phyloP scores from a whole-genome alignment of 1,140 invertebrate species.

The Anadara kagoshimensis region DNA sequence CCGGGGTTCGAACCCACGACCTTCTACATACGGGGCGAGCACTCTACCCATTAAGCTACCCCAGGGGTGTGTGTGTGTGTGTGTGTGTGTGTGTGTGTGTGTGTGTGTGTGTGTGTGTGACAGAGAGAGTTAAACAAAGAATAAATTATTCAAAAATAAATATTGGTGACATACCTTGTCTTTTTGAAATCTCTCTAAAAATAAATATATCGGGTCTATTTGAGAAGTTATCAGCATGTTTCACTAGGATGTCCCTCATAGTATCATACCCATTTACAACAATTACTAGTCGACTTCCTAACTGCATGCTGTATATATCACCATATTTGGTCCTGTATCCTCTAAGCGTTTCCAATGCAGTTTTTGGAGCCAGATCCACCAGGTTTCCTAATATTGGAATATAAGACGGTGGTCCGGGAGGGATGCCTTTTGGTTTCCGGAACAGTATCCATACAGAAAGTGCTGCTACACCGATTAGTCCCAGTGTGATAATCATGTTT shows the following conservation, averaged over 20 bases:
- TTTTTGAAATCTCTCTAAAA: no score
- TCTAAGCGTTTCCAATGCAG: slow-evolving; percentile 11
- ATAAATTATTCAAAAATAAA: no score
- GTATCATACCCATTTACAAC: slow-evolving; percentile 40
- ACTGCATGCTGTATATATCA: slow-evolving; percentile 40
- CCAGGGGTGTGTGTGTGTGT: no score
- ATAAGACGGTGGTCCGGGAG: neutral
- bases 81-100: no score
- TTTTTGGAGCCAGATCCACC: neutral
- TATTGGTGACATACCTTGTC: no score
- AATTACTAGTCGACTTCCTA: slow-evolving; percentile 33
- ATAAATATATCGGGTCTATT: slow-evolving; percentile 30
- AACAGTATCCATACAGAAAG: neutral
- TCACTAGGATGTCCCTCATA: slow-evolving; percentile 39
- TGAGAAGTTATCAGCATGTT: slow-evolving; percentile 37
- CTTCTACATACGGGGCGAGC: no score
- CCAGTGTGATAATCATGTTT: no score
- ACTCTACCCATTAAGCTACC: no score
- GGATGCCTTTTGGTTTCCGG: neutral
- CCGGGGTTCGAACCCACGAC: no score
- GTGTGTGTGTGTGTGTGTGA: no score
- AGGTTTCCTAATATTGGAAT: slow-evolving; percentile 39
- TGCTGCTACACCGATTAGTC: no score
- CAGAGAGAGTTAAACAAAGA: no score
- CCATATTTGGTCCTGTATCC: slow-evolving; percentile 31